Base-by-base conservation (phyloP, 2,888 invertebrate species). In the Eupeodes latifasciatus region DNA sequence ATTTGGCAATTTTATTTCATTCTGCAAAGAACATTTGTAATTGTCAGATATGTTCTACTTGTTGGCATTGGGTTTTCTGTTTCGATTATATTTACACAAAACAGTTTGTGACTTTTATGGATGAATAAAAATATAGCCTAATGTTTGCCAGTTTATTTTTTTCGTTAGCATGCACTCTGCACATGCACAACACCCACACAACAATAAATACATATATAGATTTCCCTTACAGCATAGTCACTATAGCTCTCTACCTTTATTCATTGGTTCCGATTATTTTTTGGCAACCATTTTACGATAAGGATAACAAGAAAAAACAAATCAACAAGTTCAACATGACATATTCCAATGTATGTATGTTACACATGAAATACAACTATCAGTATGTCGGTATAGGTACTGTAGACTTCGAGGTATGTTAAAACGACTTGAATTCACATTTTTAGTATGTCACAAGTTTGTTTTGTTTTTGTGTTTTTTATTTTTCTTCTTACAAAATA, bases 311-410 rank as follows among this genome's bases (percentile, higher is more conserved):
- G n/a, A 7, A 34, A 61, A 64, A 66, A 81, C 72, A 85, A 81
- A 76, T 85, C 85, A 85, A 85, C 85, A 85, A 85, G 81, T 85
- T 74, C 14, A 67, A 36, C 85, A 85, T 81, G 59, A 64, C 81
- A 81, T 76, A 51, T 81, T 77, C 64, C 66, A 77, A 81, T 67
- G 44, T 59, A 66, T 44, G 64, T 76, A 27, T 7, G 40, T 40
- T 40, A 14, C 0, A 19, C 51, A 51, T 12, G 5, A 53, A 27
- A 19, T 19, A 40, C 27, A 55, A 55, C 16, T 55, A 19, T 19
- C 19, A 19, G 2, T 51, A 6, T 57, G 11, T 55, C 10, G 1
- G 12, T 59, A 59, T 19, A 34, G 1, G 69, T 67, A 16, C 3
- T 57, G 4, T 9, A 57, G 27, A 57, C 57, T 27, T 57, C 3